Base-by-base conservation (phyloP, 1,140 invertebrate species). In the Pseudachorutes palmiensis region DNA sequence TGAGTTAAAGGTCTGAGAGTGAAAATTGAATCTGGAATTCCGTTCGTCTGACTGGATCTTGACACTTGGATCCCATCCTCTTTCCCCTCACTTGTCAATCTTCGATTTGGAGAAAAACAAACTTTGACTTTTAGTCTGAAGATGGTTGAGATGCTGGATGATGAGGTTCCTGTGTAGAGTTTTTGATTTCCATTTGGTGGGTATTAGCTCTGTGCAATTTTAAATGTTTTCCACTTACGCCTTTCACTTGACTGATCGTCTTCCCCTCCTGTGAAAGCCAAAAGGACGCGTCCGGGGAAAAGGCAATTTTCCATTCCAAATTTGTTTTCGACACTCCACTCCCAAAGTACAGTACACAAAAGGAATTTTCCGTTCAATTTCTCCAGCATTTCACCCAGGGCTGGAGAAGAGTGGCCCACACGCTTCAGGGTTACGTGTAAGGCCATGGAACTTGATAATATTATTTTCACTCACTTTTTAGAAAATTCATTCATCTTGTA, bases 301-400 rank as follows among this genome's bases (percentile, higher is more conserved):
- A 55, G 51, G 51, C 51, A 55, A 55, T 55, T 55, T 14, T 26
- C 12, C 5, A 14, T 55, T 26, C 24, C 36, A 45, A 45, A 45
- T 45, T 45, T 45, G 36, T 45, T 45, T 45, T n/a, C n/a, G n/a
- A n/a, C n/a, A n/a, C n/a, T n/a, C n/a, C n/a, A n/a, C n/a, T n/a
- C n/a, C n/a, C n/a, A n/a, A n/a, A 45, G 36, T 12, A 45, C 9
- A 45, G 36, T 45, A 19, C 19, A 19, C 5, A 12, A 41, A 19
- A 41, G 19, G 51, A 55, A 55, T 55, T 55, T 55, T 55, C 51
- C 51, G 51, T 55, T 55, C 51, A 55, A 55, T 55, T 55, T 55
- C 51, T 14, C 24, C 51, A 55, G 24, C 9, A 24, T 26, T 55
- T 55, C 51, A 55, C 51, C n/a, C n/a, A n/a, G n/a, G n/a, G n/a